Base-by-base conservation (phyloP, 2,113 vertebrate species). In the Pogonocichla stellata region DNA sequence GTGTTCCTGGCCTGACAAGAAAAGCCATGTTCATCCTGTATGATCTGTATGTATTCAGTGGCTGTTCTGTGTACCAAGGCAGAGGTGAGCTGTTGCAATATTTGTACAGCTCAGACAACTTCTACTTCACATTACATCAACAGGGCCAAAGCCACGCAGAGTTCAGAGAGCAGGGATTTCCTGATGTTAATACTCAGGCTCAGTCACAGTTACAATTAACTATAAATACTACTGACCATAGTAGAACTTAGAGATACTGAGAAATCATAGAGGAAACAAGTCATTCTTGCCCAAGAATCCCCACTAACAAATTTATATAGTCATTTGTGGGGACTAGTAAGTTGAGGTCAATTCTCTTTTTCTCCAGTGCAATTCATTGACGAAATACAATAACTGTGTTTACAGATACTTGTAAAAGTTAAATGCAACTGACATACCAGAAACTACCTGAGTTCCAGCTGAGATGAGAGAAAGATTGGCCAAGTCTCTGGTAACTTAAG, bases 11-110 rank as follows among this genome's bases (percentile, higher is more conserved):
- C 95, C 86, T 96, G 96, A 93, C 95, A 80, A 97, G 91, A 93
- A 92, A 94, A 94, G 96, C 75, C 93, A 90, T 98, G 94, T 97
- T 96, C 96, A 97, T 98, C 97, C 43, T 90, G 92, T 97, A 95
- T 95, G 96, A 96, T 95, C 92, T 97, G 97, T 98, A 93, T 96
- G 97, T 98, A 96, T 90, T 96, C 93, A 93, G 74, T 97, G 97
- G 93, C 92, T 95, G 95, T 96, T 95, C 80, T 97, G 85, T 97
- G 92, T 92, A 69, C 75, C 73, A 84, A 95, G 87, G 69, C 19
- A 33, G 80, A 95, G 86, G 64, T 7, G 31, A 96, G 95, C 48
- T 38, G 94, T 80, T 84, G 65, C 47, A 23, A 42, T 26, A 10
- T 51, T 58, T 25, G 14, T 87, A 53, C 86, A 94, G 86, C 92